Evolutionary conservation across 37 sponge, comb jelly and placozoan genomes (phyloP), one percentile per base, ranked within the genome.

Genomic region (Ephydatia muelleri): DNA sequence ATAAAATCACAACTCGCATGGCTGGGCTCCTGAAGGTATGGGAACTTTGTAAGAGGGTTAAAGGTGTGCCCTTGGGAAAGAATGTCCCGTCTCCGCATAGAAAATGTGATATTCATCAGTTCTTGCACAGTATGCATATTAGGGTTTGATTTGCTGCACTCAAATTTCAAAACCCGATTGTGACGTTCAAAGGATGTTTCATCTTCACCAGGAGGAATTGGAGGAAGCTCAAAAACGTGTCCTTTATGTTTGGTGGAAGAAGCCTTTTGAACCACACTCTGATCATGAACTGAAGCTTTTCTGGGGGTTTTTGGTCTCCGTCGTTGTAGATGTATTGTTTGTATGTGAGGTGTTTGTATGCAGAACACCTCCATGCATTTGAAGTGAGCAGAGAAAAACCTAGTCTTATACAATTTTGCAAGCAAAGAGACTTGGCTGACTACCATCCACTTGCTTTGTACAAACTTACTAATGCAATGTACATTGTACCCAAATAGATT

Each of bases 401-500:
- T 33, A 75, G 25, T 75, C 76, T 38, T 35, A 33, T 75, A 35
- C 38, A 25, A 32, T 75, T 75, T 32, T 75, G 35, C 13, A 75
- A 75, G 38, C 76, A 75, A 34, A 28, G 33, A 40, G 40, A 75
- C 30, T 32, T 75, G 26, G 6, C 76, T 33, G 76, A 75, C 38
- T 75, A 75, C 35, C 76, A 75, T 32, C 76, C 76, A 75, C 76
- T 75, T 33, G 76, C 38, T 33, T 32, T 75, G 76, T 75, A 75
- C 33, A 75, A 72, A 72, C 72, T 72, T 72, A 72, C 31, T 72
- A 27, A 72, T 72, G 31, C 72, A 72, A 31, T 72, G 72, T 72
- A 72, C 33, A 34, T 72, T 72, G 72, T 72, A 72, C 72, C 72
- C 31, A 72, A 72, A 34, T 72, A 72, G 72, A 72, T 25, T 25